Base-by-base conservation (phyloP, 2,888 invertebrate species). In the Campoplex capitator region DNA sequence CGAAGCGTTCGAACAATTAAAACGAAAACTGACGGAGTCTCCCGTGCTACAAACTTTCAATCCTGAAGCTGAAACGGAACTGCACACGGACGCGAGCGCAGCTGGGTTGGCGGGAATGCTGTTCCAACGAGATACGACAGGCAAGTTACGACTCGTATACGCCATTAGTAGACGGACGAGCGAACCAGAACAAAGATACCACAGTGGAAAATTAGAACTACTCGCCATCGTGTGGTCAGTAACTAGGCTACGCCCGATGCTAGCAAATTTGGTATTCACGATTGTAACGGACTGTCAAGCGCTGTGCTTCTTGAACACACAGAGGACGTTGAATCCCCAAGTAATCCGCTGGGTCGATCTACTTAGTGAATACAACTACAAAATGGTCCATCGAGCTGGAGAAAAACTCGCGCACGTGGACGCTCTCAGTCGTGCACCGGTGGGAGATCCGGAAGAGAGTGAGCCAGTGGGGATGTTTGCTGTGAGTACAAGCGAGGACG, bases 111-210 rank as follows among this genome's bases (percentile, higher is more conserved):
- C 62, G 2, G 81, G 81, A 1, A 65, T 81, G 74, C 9, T 81
- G 1, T 1, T 90, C 28, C n/a, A n/a, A n/a, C n/a, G n/a, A n/a
- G n/a, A n/a, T n/a, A n/a, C n/a, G n/a, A n/a, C n/a, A n/a, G n/a
- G 73, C 35, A 54, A n/a, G 89, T 88, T 16, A 0, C 3, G 83
- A 70, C 68, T 90, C 11, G 90, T 91, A 7, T 90, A 90, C 83
- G 88, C 89, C 35, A 86, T 91, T 1, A 89, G 88, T 13, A 87
- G 89, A 74, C 89, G 90, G 68, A 91, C 90, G 11, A 89, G 88
- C 7, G 88, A 85, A 8, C 80, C 74, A 6, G 91, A 91, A 75
- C 81, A 77, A 8, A 83, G 54, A 1, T 54, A 54, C 1, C 54
- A 54, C 1, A 54, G 54, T 6, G n/a, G 54, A 0, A 54, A 54